phyloP scores from a whole-genome alignment of 2,888 invertebrate species.

The Gari tellinella region DNA sequence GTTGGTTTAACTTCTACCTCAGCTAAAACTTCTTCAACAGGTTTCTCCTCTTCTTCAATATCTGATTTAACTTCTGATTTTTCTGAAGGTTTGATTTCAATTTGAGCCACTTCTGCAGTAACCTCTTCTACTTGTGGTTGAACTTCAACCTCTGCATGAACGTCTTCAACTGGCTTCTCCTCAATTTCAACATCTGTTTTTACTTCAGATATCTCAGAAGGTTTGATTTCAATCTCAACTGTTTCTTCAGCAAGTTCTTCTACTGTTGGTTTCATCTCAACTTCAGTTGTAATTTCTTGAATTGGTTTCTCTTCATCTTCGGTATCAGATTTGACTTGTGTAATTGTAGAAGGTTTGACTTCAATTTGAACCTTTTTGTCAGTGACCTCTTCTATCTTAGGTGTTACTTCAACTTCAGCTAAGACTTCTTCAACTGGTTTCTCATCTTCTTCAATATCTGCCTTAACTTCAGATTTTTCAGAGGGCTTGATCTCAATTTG shows the following conservation, averaged over 20 bases:
- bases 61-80: conserved; percentile 5
- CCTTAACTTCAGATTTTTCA: conserved; percentile 12
- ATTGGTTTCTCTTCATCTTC: conserved; percentile 11
- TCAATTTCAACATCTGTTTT: background rate
- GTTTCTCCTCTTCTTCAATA: conserved; percentile 5
- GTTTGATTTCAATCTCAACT: conserved; percentile 20
- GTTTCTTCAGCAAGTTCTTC: conserved; percentile 18
- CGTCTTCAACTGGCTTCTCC: background rate
- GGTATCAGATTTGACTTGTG: conserved; percentile 5
- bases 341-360: background rate
- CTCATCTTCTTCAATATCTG: conserved; percentile 24
- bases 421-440: conserved; percentile 14
- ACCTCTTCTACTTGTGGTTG: conserved; percentile 8
- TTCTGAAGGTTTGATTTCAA: conserved; percentile 25
- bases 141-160: conserved; percentile 9
- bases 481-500: conserved; percentile 9
- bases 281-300: conserved; percentile 4
- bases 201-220: conserved; percentile 18
- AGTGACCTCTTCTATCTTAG: conserved; percentile 4
- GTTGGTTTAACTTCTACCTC: conserved; percentile 25
- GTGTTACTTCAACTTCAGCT: background rate
- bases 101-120: background rate
- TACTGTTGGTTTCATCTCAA: conserved; percentile 8
- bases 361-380: conserved; percentile 2
- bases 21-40: background rate